These are phyloP conservation scores for Celastrina argiolus DNA, from an alignment of 2,888 invertebrate genomes.

Conservation along the genomic window DNA sequence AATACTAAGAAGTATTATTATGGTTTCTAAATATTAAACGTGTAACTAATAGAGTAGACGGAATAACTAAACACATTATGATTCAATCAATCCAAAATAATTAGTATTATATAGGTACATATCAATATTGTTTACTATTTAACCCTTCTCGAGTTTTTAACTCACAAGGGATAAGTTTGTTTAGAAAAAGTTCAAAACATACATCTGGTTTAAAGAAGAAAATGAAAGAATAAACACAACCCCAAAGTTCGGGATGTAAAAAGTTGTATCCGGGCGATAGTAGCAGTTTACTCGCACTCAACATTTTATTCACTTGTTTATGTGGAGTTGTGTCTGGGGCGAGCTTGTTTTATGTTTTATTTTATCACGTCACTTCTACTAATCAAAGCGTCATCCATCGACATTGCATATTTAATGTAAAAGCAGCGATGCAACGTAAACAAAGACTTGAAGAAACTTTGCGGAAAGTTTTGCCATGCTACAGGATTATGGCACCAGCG, in stretches of 20 bases:
- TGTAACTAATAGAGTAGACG: no score
- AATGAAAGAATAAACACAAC: slow-evolving; percentile 30
- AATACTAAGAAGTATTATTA: no score
- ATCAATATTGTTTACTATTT: not conserved
- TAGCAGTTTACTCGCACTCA: slow-evolving; percentile 12
- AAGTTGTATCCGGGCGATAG: slow-evolving; percentile 27
- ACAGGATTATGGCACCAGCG: not conserved
- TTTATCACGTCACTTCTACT: not conserved
- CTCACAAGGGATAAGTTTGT: slow-evolving; percentile 27
- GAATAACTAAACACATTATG: not conserved
- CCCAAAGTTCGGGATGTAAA: slow-evolving; percentile 26
- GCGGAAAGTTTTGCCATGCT: not conserved
- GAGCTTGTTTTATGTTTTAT: not conserved
- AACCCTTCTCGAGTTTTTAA: slow-evolving; percentile 21
- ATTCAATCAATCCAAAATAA: not conserved
- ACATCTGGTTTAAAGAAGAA: slow-evolving; percentile 25
- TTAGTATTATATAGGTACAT: not conserved
- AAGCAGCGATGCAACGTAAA: not conserved
- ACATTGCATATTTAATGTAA: not conserved
- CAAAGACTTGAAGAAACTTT: not conserved
- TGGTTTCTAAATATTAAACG: no score
- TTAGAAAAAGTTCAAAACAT: slow-evolving; percentile 29
- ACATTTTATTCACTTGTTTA: slow-evolving; percentile 13
- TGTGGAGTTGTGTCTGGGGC: not conserved
- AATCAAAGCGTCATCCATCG: not conserved